phyloP scores from a whole-genome alignment of 2,888 invertebrate genomes.

The Drosophila tripunctata region DNA sequence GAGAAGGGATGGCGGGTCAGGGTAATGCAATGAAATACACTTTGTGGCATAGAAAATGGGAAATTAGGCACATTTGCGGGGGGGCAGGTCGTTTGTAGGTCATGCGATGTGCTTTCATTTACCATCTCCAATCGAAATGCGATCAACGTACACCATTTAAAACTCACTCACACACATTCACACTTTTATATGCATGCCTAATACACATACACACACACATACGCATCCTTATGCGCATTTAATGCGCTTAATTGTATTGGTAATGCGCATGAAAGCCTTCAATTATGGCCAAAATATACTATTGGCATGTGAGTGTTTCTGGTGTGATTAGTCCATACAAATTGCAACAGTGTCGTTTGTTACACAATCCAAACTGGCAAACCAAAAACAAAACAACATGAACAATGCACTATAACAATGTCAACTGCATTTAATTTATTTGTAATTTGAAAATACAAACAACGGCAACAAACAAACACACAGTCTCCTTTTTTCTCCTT shows the following conservation, averaged over 20 bases:
- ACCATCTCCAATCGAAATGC: conserved; percentile 33
- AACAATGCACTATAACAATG: conserved; percentile 32
- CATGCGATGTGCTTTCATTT: conserved; percentile 41
- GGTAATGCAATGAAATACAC: conserved; percentile 21
- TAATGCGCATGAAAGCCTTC: conserved; percentile 58
- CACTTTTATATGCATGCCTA: conserved; percentile 7
- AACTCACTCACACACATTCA: conserved; percentile 16
- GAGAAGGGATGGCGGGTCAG: background rate
- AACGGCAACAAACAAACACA: conserved; percentile 20
- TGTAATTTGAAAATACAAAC: conserved; percentile 36
- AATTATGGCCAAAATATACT: conserved; percentile 50
- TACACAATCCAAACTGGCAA: conserved; percentile 28
- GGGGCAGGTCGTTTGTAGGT: conserved; percentile 31
- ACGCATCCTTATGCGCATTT: conserved; percentile 23
- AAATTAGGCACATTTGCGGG: conserved; percentile 57
- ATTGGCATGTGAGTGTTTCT: conserved; percentile 27
- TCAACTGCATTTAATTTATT: conserved; percentile 70
- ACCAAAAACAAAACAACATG: conserved; percentile 2
- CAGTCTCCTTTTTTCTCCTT: conserved; percentile 1
- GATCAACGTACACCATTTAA: conserved; percentile 52
- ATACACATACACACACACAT: conserved; percentile 22
- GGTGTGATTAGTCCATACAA: conserved; percentile 71
- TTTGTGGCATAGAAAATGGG: conserved; percentile 61
- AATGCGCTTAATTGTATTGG: conserved; percentile 70
- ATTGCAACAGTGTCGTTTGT: conserved; percentile 68